These are phyloP conservation scores for Salticus scenicus DNA, from an alignment of 2,888 invertebrate genomes.

Conservation along the genomic window DNA sequence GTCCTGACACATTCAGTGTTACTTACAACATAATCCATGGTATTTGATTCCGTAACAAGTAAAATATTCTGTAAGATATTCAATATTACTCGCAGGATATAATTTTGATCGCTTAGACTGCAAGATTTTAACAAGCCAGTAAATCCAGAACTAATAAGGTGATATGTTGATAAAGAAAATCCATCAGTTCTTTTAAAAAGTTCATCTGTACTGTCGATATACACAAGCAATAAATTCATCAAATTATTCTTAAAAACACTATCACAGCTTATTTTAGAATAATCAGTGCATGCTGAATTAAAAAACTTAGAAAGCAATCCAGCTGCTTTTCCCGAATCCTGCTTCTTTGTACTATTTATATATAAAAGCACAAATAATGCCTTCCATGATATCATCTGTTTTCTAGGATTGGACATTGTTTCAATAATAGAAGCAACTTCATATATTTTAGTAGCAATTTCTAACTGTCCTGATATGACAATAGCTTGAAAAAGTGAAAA, in stretches of 20 bases:
- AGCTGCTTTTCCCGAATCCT: conserved; percentile 13
- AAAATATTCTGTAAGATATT: conserved; percentile 33
- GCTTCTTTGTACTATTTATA: conserved; percentile 22
- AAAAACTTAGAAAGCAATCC: conserved; percentile 27
- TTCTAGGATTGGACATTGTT: conserved; percentile 6
- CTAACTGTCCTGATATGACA: conserved; percentile 31
- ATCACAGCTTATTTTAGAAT: conserved; percentile 4
- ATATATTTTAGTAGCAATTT: conserved; percentile 47
- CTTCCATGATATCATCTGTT: conserved; percentile 60
- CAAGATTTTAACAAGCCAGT: conserved; percentile 26
- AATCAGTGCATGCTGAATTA: conserved; percentile 34
- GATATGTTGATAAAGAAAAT: conserved; percentile 31
- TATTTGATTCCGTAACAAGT: not conserved
- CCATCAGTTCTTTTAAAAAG: conserved; percentile 35
- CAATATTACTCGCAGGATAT: conserved; percentile 24
- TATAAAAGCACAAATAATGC: conserved; percentile 50
- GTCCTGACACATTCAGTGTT: not conserved
- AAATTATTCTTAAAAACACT: conserved; percentile 28
- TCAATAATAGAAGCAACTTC: conserved; percentile 28
- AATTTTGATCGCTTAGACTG: conserved; percentile 37
- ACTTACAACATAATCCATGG: not conserved
- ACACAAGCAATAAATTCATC: conserved; percentile 51
- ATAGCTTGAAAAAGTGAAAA: conserved; percentile 48
- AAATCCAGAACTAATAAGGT: conserved; percentile 45
- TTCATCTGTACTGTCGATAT: conserved; percentile 41